phyloP scores from a whole-genome alignment of 2,888 invertebrate genomes.

The Dryocosmus kuriphilus region DNA sequence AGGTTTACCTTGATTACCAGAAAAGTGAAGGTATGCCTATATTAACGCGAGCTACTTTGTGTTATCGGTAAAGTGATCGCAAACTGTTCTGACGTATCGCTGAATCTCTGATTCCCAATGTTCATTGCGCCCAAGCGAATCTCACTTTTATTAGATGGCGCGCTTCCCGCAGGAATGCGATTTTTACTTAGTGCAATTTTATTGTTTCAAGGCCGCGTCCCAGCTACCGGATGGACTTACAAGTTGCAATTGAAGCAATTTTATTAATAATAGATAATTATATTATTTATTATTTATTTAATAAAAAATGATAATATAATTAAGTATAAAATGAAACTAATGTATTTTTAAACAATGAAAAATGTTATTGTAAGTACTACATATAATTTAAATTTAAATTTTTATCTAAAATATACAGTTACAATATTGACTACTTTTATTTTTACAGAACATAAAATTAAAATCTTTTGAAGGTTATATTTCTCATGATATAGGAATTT shows the following conservation, averaged over 20 bases:
- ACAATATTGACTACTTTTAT: too few relatives aligned
- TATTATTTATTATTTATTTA: neutral
- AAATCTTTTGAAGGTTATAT: too few relatives aligned
- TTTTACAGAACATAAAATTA: too few relatives aligned
- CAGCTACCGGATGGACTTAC: constrained; percentile 17
- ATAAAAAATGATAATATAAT: too few relatives aligned
- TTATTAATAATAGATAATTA: constrained; percentile 9
- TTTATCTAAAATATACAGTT: too few relatives aligned
- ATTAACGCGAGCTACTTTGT: constrained; percentile 13
- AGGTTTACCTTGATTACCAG: neutral
- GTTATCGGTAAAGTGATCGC: constrained; percentile 19
- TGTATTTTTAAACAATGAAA: too few relatives aligned
- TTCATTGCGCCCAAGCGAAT: constrained; percentile 10
- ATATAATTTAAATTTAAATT: too few relatives aligned
- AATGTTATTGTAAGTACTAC: too few relatives aligned
- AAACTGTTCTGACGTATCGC: constrained; percentile 20
- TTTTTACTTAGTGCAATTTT: constrained; percentile 39
- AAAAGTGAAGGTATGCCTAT: neutral
- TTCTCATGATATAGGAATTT: too few relatives aligned
- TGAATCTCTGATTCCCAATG: constrained; percentile 26
- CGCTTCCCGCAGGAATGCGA: constrained; percentile 29
- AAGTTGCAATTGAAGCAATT: constrained; percentile 26
- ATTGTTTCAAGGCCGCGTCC: constrained; percentile 23
- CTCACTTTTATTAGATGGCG: constrained; percentile 35
- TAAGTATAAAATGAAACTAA: too few relatives aligned